These are phyloP conservation scores for Hartigia nigra DNA, from an alignment of 2,888 invertebrate genomes.

Conservation along the genomic window DNA sequence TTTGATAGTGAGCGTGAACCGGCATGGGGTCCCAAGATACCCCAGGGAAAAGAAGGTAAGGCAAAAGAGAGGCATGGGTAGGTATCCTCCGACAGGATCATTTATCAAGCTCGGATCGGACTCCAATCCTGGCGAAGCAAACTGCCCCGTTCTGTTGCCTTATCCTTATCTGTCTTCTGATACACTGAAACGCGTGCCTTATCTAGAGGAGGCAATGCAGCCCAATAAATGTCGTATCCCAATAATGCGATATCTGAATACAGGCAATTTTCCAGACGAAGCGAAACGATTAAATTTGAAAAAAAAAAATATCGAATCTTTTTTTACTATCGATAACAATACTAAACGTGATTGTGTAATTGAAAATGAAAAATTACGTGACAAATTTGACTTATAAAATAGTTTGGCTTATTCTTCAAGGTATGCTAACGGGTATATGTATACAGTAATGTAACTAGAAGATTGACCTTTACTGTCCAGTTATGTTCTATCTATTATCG, in stretches of 20 bases:
- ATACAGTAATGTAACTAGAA: background rate
- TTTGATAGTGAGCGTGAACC: background rate
- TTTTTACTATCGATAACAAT: background rate
- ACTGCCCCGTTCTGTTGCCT: slow-evolving; percentile 35
- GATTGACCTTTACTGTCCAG: slow-evolving; percentile 5
- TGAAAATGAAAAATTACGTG: background rate
- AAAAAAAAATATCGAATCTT: background rate
- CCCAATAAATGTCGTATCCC: background rate
- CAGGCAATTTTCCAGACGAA: background rate
- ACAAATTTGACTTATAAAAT: background rate
- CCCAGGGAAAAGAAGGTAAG: slow-evolving; percentile 21
- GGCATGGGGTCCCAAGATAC: slow-evolving; percentile 3
- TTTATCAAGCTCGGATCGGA: slow-evolving; percentile 46
- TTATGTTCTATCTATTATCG: slow-evolving; percentile 11
- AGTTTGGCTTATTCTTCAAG: background rate
- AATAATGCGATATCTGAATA: background rate
- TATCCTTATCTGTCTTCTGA: slow-evolving; percentile 34
- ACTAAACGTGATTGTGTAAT: background rate
- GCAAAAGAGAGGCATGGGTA: slow-evolving; percentile 21
- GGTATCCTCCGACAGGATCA: slow-evolving; percentile 33
- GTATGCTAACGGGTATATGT: background rate
- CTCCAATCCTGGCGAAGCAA: slow-evolving; percentile 33
- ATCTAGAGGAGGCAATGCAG: slow-evolving; percentile 24
- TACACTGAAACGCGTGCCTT: slow-evolving; percentile 41
- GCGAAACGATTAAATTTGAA: no score